A percentile compares a stretch with the other conserved stretches of the same genome.
These are phyloP conservation scores for Temnothorax nylanderi DNA, from an alignment of 1,140 invertebrate genomes.

Conservation along the genomic window DNA sequence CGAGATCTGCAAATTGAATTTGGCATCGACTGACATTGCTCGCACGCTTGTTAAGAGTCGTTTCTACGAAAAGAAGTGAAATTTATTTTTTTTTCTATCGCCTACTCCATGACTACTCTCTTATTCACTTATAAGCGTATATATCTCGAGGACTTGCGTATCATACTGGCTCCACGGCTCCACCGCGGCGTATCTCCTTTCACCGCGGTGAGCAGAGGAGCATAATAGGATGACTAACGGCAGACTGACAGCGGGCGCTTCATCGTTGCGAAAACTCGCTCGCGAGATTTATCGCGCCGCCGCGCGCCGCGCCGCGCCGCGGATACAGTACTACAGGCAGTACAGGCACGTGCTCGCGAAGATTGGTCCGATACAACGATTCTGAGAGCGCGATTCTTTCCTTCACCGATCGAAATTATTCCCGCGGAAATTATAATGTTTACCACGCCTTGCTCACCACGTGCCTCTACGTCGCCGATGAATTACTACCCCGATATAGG, in stretches of 20 bases:
- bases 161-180: conserved; percentile 46
- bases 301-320: background rate
- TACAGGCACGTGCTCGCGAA: conserved; percentile 46
- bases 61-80: background rate
- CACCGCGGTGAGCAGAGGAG: conserved; percentile 54
- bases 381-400: conserved; percentile 29
- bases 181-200: conserved; percentile 68
- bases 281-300: conserved; percentile 57
- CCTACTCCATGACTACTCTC: background rate
- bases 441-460: conserved; percentile 63
- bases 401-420: conserved; percentile 54
- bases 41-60: background rate
- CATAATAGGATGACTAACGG: conserved; percentile 74
- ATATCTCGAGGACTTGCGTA: conserved; percentile 39
- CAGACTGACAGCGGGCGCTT: conserved; percentile 46
- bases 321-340: conserved; percentile 6
- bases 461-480: conserved; percentile 32
- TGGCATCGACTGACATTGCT: background rate
- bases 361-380: conserved; percentile 30
- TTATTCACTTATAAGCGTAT: conserved; percentile 15
- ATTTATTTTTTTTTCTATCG: background rate
- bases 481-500: conserved; percentile 56
- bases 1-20: background rate
- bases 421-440: conserved; percentile 48
- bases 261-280: conserved; percentile 70